Conservation (phyloP, 2,113 vertebrate genomes). For the Telmatochromis sp. region DNA sequence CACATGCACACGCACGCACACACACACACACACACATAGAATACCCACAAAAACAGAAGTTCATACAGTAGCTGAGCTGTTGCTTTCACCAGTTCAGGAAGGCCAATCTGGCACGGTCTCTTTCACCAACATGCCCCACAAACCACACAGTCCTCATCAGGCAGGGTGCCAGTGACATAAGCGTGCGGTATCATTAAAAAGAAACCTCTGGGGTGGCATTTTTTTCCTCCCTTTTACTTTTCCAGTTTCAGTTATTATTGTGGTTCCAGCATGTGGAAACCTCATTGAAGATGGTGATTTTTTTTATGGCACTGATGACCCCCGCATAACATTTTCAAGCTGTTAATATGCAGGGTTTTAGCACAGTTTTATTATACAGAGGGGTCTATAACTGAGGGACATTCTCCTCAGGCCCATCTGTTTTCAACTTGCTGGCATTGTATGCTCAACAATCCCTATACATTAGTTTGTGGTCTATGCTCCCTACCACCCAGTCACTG, state of each 20-base stretch:
- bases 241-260: slow-evolving; percentile 55
- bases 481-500: slow-evolving; percentile 34
- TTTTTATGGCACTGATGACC: slow-evolving; percentile 39
- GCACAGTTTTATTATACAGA: slow-evolving; percentile 30
- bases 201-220: slow-evolving; percentile 45
- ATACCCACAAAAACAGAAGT: slow-evolving; percentile 11
- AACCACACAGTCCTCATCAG: slow-evolving; percentile 57
- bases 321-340: slow-evolving; percentile 35
- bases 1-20: not conserved
- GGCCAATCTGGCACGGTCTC: slow-evolving; percentile 22
- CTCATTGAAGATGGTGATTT: slow-evolving; percentile 33
- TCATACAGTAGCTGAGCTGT: slow-evolving; percentile 48
- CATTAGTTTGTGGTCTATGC: slow-evolving; percentile 26
- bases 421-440: slow-evolving; percentile 27
- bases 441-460: slow-evolving; percentile 13
- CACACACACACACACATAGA: not conserved
- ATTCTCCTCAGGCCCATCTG: slow-evolving; percentile 40
- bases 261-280: slow-evolving; percentile 51
- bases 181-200: slow-evolving; percentile 59
- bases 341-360: slow-evolving; percentile 46
- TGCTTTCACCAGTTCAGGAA: slow-evolving; percentile 41
- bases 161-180: slow-evolving; percentile 59
- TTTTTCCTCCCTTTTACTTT: slow-evolving; percentile 49
- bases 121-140: slow-evolving; percentile 34
- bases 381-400: slow-evolving; percentile 28